Base-by-base conservation (phyloP, 1,140 invertebrate genomes). In the Xylocopa sonorina region DNA sequence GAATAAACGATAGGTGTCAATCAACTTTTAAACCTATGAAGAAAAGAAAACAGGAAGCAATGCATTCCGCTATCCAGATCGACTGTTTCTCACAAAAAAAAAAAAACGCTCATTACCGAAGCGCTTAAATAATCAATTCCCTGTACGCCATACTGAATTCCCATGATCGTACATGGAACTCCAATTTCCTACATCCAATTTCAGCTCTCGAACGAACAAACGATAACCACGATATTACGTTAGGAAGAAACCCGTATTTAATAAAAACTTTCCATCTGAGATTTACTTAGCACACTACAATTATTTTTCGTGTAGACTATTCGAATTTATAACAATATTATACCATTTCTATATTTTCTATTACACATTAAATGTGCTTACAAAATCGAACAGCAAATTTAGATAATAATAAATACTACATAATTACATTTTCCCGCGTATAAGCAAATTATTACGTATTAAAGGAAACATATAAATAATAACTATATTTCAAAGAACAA, bases 41-140 rank as follows among this genome's bases (percentile, higher is more conserved):
- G 55, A 51, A 55, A 55, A 24, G 62, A 53, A 55, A 75, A 16
- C 27, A 66, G 24, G 21, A 43, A 53, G 73, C 21, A 55, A 75
- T 29, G 24, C 10, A 34, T 64, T 53, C 27, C n/a, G 24, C 34
- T 53, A 18, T 29, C 38, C 24, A 71, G 38, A 71, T 41, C 38
- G 14, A 18, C 12, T 32, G 10, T 41, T 53, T 41, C 24, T 55
- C 34, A 29, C 9, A 41, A 2, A 73, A 38, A 51, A 62, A 41
- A 2, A 73, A 38, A 51, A 62, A 73, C 14, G 12, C 34, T 55
- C 24, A 43, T 66, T 66, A 75, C n/a, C 21, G 7, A 32, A 32
- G 51, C 5, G 12, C 6, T n/a, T 38, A 3, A 29, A 71, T 43
- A 24, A 50, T 9, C 69, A 57, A 43, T 50, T 62, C 46, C 18